These are phyloP conservation scores for Zaprionus obscuricornis DNA, from an alignment of 2,888 invertebrate genomes.

Conservation along the genomic window DNA sequence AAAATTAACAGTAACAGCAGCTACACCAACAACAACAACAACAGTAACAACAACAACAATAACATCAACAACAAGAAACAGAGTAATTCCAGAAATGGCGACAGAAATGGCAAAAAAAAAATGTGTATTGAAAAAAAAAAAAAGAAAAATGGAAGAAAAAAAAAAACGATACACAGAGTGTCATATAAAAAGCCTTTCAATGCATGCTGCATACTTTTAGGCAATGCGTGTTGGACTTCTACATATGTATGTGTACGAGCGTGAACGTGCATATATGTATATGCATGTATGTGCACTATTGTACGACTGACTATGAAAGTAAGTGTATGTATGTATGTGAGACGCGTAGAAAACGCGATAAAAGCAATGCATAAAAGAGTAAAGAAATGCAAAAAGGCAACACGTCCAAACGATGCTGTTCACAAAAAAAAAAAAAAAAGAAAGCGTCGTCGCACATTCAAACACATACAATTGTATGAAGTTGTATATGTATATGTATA, in stretches of 20 bases:
- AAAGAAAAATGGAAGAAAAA: not conserved
- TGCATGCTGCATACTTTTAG: constrained; percentile 77
- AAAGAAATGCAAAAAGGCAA: constrained; percentile 74
- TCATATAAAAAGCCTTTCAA: constrained; percentile 75
- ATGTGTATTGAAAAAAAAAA: constrained; percentile 4
- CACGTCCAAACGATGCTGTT: constrained; percentile 60
- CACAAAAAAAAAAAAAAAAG: constrained; percentile 47
- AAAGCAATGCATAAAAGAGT: constrained; percentile 75
- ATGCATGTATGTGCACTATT: constrained; percentile 18
- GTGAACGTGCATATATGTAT: not conserved
- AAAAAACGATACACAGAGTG: constrained; percentile 32
- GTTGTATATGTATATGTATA: constrained; percentile 3
- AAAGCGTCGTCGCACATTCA: constrained; percentile 20
- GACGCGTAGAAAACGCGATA: constrained; percentile 72
- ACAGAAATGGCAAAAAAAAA: constrained; percentile 24
- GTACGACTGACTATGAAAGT: not conserved
- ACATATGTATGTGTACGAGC: constrained; percentile 18
- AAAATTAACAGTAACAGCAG: constrained; percentile 70
- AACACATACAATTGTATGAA: constrained; percentile 17
- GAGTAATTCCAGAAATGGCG: constrained; percentile 24
- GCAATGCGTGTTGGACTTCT: constrained; percentile 56
- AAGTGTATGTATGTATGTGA: constrained; percentile 22
- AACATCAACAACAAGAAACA: constrained; percentile 12
- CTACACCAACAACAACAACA: constrained; percentile 28
- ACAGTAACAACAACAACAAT: constrained; percentile 38